phyloP scores from a whole-genome alignment of 2,888 invertebrate species.

The Drosophila histrio region DNA sequence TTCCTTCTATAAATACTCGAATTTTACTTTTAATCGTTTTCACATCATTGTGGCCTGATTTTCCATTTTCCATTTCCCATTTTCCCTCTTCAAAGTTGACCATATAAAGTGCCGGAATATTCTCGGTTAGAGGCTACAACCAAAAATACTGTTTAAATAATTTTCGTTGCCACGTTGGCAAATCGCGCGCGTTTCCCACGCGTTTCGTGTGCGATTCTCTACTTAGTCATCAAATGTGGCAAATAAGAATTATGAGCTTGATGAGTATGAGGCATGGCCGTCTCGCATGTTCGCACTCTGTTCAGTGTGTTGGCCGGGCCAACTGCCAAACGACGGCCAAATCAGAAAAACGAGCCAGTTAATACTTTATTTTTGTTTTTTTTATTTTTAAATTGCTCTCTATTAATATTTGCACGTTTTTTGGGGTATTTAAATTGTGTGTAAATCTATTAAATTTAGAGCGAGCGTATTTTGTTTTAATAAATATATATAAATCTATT shows the following conservation, averaged over 20 bases:
- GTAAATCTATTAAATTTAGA: too few species aligned
- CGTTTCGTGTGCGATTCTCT: conserved; percentile 36
- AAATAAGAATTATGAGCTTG: background rate
- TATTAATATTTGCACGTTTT: conserved; percentile 48
- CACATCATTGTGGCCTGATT: background rate
- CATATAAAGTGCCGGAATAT: background rate
- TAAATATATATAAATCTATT: too few species aligned
- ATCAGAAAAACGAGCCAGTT: conserved; percentile 16
- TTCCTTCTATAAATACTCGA: conserved; percentile 14
- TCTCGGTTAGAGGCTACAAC: background rate
- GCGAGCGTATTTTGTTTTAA: too few species aligned
- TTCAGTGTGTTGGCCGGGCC: background rate
- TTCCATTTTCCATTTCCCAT: too few species aligned
- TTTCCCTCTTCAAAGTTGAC: too few species aligned
- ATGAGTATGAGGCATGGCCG: conserved; percentile 6
- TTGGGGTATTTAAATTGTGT: too few species aligned
- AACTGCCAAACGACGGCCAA: conserved; percentile 1
- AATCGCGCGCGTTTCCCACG: conserved; percentile 32
- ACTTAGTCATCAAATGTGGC: conserved; percentile 37
- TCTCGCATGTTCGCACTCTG: conserved; percentile 26
- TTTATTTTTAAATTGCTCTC: too few species aligned
- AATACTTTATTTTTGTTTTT: too few species aligned
- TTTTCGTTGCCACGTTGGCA: conserved; percentile 34
- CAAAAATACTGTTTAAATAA: background rate
- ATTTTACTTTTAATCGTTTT: conserved; percentile 11